Percentiles rank a stretch among this genome's conserved stretches.
phyloP scores from a whole-genome alignment of 1,140 invertebrate species.

The Eupristina koningsbergeri region DNA sequence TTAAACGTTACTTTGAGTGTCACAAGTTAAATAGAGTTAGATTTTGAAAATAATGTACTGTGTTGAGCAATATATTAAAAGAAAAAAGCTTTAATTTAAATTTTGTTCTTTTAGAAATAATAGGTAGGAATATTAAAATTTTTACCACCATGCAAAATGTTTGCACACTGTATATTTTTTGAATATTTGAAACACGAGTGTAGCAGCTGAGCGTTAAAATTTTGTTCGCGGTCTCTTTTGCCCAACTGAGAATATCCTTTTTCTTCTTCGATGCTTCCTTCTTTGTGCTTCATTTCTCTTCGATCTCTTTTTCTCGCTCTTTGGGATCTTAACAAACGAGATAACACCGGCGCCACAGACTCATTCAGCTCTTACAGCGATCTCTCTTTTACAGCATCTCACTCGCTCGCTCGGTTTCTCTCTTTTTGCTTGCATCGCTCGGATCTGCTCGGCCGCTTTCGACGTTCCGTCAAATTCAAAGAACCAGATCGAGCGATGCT shows the following conservation, averaged over 20 bases:
- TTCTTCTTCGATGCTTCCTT: neutral
- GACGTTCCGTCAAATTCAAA: conserved; percentile 47
- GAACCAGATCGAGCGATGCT: conserved; percentile 39
- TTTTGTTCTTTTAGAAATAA: neutral
- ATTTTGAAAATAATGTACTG: neutral
- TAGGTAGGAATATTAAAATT: neutral
- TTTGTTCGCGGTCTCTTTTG: conserved; percentile 10
- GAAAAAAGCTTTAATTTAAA: neutral
- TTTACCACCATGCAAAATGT: neutral
- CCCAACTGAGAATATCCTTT: too few relatives aligned
- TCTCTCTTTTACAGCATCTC: conserved; percentile 22
- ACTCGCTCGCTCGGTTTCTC: neutral
- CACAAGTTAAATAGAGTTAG: neutral
- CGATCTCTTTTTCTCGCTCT: conserved; percentile 48
- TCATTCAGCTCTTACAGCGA: conserved; percentile 41
- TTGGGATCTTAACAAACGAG: conserved; percentile 69
- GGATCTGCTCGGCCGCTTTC: neutral
- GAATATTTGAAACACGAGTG: neutral
- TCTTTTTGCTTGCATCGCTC: neutral
- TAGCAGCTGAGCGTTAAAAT: too few relatives aligned
- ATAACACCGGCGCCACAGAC: conserved; percentile 67
- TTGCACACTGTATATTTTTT: neutral
- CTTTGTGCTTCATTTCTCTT: conserved; percentile 27
- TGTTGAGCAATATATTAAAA: neutral
- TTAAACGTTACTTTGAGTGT: neutral